A percentile compares a stretch with the other conserved stretches of the same genome.
Conservation (phyloP, 2,797 vertebrate species). For the Glossophaga mutica region DNA sequence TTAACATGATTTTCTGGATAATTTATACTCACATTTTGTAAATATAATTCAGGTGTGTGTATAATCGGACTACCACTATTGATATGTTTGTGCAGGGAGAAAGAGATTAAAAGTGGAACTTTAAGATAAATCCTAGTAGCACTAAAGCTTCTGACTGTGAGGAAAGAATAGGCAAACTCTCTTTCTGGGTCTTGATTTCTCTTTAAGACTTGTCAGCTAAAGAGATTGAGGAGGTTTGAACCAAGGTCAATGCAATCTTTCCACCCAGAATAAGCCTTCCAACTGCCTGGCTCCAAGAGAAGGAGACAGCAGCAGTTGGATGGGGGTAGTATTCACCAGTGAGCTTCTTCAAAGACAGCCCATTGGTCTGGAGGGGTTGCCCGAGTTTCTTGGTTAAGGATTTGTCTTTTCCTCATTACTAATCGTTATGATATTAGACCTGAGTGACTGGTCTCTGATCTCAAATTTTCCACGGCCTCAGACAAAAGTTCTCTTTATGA, state of each 20-base stretch:
- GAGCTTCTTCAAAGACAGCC: not conserved
- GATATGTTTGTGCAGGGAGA: not conserved
- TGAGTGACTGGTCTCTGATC: not conserved
- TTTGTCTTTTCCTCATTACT: not conserved
- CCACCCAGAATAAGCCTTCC: slow-evolving; percentile 25
- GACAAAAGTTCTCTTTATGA: slow-evolving; percentile 10
- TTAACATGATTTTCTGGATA: slow-evolving; percentile 28
- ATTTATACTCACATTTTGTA: slow-evolving; percentile 46
- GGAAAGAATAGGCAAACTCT: slow-evolving; percentile 36
- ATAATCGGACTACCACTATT: slow-evolving; percentile 26
- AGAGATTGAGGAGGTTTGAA: slow-evolving; percentile 48
- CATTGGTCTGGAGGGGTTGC: not conserved
- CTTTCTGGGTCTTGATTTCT: slow-evolving; percentile 68
- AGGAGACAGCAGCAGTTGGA: not conserved
- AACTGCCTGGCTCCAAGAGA: not conserved
- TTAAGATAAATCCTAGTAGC: slow-evolving; percentile 46
- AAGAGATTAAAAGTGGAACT: slow-evolving; percentile 28
- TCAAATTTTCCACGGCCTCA: not conserved
- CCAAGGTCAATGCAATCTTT: slow-evolving; percentile 51
- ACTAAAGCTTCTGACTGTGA: slow-evolving; percentile 4
- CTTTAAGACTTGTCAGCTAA: slow-evolving; percentile 61
- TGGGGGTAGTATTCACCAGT: not conserved
- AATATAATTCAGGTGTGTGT: slow-evolving; percentile 34
- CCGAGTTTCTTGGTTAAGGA: not conserved
- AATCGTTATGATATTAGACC: not conserved